These are phyloP conservation scores for Vidua chalybeata DNA, from an alignment of 2,113 vertebrate genomes.

Conservation along the genomic window DNA sequence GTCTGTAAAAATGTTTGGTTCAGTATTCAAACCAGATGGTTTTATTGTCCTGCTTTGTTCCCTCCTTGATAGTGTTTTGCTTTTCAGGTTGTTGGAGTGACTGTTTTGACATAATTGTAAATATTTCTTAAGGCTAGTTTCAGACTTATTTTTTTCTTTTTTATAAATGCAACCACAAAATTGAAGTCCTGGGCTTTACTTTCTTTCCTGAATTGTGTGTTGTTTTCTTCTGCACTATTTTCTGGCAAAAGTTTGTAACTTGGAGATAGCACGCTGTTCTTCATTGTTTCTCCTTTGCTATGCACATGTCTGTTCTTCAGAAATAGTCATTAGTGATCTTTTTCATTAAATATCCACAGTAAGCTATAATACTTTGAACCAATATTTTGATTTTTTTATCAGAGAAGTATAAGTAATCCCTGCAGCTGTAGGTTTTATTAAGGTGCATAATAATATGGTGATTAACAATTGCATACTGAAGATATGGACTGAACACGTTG, in stretches of 20 bases:
- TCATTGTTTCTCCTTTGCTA: background rate
- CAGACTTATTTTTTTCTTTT: background rate
- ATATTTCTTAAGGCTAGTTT: background rate
- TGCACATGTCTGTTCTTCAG: background rate
- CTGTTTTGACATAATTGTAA: background rate
- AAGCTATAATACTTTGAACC: background rate
- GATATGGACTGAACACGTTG: accelerated
- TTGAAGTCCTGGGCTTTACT: background rate
- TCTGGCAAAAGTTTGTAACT: background rate
- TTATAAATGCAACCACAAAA: background rate
- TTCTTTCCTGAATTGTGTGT: background rate
- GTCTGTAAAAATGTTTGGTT: background rate
- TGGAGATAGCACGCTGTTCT: background rate
- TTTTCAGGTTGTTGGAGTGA: background rate
- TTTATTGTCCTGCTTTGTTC: background rate
- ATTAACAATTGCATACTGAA: background rate
- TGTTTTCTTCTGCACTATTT: background rate
- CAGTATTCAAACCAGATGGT: background rate
- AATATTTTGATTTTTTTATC: background rate
- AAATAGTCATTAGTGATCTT: background rate
- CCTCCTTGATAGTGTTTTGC: background rate
- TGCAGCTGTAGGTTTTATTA: background rate
- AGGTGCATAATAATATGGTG: background rate
- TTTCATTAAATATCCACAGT: background rate
- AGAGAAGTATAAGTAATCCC: background rate